phyloP scores from a whole-genome alignment of 2,113 vertebrate species.

The Drymodes brunneopygia region DNA sequence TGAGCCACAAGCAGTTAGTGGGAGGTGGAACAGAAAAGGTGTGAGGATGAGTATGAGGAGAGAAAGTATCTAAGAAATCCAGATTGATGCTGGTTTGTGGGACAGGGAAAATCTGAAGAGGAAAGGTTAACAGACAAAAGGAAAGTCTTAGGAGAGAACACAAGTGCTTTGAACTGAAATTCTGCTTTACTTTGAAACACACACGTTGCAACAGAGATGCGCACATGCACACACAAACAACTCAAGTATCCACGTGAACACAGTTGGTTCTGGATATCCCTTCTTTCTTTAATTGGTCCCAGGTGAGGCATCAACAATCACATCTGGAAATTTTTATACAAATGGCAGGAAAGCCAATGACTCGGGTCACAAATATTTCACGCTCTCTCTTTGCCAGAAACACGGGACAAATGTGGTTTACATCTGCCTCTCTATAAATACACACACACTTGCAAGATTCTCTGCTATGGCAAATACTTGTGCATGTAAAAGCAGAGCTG shows the following conservation, averaged over 20 bases:
- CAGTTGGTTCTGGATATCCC: conserved; percentile 43
- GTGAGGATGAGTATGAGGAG: not conserved
- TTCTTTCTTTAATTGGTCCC: conserved; percentile 62
- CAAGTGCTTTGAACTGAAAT: conserved; percentile 20
- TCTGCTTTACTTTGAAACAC: conserved; percentile 27
- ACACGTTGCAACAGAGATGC: not conserved
- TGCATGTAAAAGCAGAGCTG: not conserved
- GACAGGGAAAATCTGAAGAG: not conserved
- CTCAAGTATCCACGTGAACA: conserved; percentile 36
- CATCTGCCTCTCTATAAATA: conserved; percentile 63
- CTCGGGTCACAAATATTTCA: conserved; percentile 71
- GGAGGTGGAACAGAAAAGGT: not conserved
- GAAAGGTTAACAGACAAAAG: not conserved
- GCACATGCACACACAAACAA: not conserved
- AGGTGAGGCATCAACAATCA: conserved; percentile 64
- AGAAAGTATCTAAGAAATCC: not conserved
- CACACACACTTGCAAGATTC: not conserved
- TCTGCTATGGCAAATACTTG: not conserved
- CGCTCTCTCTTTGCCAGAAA: conserved; percentile 67
- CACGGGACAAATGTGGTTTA: conserved; percentile 65
- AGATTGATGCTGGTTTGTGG: not conserved
- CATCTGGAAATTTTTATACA: conserved; percentile 70
- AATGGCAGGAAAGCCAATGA: conserved; percentile 66
- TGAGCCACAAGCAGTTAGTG: not conserved
- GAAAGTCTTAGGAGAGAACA: not conserved